phyloP scores from a whole-genome alignment of 2,888 invertebrate species.

The Xanthostigma xanthostigma region DNA sequence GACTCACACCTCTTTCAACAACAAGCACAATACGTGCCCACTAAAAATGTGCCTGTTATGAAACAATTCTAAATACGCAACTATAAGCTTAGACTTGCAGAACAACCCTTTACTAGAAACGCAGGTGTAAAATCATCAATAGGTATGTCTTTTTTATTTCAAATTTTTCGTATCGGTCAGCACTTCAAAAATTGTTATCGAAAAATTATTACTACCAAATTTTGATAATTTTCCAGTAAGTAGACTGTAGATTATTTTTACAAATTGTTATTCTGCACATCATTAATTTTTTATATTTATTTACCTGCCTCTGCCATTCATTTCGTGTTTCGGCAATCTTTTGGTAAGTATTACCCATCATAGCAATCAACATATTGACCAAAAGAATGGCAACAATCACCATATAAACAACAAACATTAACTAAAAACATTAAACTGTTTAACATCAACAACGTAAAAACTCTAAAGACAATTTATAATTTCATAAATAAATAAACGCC shows the following conservation, averaged over 20 bases:
- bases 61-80: too few species aligned
- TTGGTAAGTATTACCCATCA: slow-evolving; percentile 99
- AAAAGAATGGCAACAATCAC: slow-evolving; percentile 87
- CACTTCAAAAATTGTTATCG: too few species aligned
- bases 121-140: too few species aligned
- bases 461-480: background rate
- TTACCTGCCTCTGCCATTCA: slow-evolving; percentile 88
- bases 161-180: too few species aligned
- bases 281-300: background rate
- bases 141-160: too few species aligned
- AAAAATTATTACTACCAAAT: too few species aligned
- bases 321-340: slow-evolving; percentile 94
- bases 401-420: slow-evolving; percentile 94
- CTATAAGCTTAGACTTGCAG: background rate
- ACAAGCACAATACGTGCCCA: slow-evolving; percentile 97
- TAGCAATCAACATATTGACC: slow-evolving; percentile 97
- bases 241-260: background rate
- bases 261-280: background rate
- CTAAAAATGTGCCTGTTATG: slow-evolving; percentile 28
- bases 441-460: background rate
- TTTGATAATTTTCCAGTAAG: too few species aligned
- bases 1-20: slow-evolving; percentile 91
- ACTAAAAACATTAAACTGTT: slow-evolving; percentile 31
- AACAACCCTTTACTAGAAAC: too few species aligned
- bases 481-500: background rate